A percentile compares a stretch with the other conserved stretches of the same genome.
Evolutionary conservation across 2,888 invertebrate genomes (phyloP).

Genomic region (Molanna angustata): DNA sequence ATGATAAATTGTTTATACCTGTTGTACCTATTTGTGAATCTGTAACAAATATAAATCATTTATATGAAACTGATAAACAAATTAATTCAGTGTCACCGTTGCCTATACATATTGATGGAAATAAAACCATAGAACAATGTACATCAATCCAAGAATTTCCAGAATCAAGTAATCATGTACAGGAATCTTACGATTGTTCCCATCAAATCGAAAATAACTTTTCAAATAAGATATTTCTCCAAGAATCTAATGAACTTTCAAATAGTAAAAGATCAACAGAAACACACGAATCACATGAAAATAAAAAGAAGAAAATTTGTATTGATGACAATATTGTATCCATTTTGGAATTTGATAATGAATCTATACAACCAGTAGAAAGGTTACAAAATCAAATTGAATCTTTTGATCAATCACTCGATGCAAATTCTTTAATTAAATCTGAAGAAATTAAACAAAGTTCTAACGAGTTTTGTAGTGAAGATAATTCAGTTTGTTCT

Average conservation of each 20-base stretch:
- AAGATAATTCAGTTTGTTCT: background rate
- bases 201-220: background rate
- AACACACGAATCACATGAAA: constrained; percentile 5
- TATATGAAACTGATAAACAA: constrained; percentile 1
- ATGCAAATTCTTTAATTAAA: background rate
- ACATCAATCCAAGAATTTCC: no score
- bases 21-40: constrained; percentile 21
- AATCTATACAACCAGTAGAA: no score
- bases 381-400: no score
- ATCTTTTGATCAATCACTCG: no score
- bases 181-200: no score
- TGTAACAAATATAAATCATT: constrained; percentile 4
- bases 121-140: no score
- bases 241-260: constrained; percentile 5
- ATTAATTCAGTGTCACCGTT: background rate
- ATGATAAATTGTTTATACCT: constrained; percentile 17
- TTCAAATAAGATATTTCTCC: background rate
- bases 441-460: background rate
- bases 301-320: constrained; percentile 16
- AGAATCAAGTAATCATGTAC: no score
- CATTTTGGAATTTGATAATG: no score
- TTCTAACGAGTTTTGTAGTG: background rate
- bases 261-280: constrained; percentile 13
- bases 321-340: no score
- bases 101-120: no score